Evolutionary conservation across 2,797 vertebrate species (phyloP), one percentile per base, ranked within the genome.

Genomic region (Lagodon rhomboides): DNA sequence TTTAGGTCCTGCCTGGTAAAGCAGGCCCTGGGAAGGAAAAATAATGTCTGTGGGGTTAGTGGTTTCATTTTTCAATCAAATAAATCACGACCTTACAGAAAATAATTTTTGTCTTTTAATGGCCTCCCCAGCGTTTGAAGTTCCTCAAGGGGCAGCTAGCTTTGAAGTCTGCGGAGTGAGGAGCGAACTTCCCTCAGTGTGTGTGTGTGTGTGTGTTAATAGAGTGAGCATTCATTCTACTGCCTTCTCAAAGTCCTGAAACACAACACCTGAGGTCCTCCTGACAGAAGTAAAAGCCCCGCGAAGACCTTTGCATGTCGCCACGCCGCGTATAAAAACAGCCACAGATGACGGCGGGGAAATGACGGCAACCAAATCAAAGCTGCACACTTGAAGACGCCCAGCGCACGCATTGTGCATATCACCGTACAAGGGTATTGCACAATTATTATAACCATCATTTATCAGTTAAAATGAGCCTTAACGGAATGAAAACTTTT

Each of bases 1-100:
- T 95, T 95, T 93, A 67, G 76, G 72, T 47, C 79, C 77, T 85
- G 90, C 85, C 89, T 89, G 84, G 87, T 93, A 85, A 88, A 93
- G 92, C 84, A 80, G 90, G 80, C 80, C 80, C 79, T 80, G 87
- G 80, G 88, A 93, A 91, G 87, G 89, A 87, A 90, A 92, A 91
- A 92, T 92, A 91, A 92, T 91, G 90, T 94, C 87, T 89, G 86
- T 86, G 87, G 93, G 92, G 94, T 93, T 93, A 82, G 92, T 82
- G 91, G 93, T 94, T 95, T 95, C 88, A 94, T 93, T 94, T 95
- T 94, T 94, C 93, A 94, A 94, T 95, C 93, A 94, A 94, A 94
- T 95, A 95, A 95, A 95, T 95, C 94, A 95, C 69, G 34, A 87
- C 91, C 89, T 92, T 89, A 91, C 89, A 93, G 93, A 94, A 94